These are phyloP conservation scores for Notamacropus eugenii DNA, from an alignment of 2,797 vertebrate species.

Conservation along the genomic window DNA sequence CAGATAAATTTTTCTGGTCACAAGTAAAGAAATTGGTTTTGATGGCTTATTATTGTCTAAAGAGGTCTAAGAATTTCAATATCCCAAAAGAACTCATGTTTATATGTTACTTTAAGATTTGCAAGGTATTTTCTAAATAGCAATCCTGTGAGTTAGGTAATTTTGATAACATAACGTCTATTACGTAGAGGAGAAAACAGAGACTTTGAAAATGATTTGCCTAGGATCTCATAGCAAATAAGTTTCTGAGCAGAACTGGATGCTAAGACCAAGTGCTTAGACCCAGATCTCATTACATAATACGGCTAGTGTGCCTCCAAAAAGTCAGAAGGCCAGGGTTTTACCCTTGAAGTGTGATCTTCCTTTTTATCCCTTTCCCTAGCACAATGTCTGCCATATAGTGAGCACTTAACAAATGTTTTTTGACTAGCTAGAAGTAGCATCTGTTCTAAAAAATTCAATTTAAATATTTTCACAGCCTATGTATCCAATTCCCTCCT, in stretches of 20 bases:
- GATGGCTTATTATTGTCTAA: not conserved
- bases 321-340: not conserved
- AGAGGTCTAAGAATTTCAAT: not conserved
- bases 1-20: not conserved
- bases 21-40: not conserved
- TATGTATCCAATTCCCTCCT: not conserved
- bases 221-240: not conserved
- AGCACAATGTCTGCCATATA: not conserved
- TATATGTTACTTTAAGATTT: not conserved
- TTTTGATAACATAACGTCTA: not conserved
- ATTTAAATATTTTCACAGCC: not conserved
- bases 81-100: not conserved
- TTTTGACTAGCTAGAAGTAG: not conserved
- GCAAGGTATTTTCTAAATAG: not conserved
- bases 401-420: not conserved
- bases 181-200: not conserved
- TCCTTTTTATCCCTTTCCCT: not conserved
- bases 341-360: not conserved
- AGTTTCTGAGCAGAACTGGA: not conserved
- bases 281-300: not conserved
- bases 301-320: too few relatives aligned
- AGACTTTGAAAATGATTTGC: not conserved
- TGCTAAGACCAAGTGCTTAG: not conserved
- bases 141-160: not conserved
- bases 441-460: not conserved